Percentiles rank a stretch among this genome's conserved stretches.
Conservation (phyloP, 2,888 invertebrate genomes). For the Macropis europaea region DNA sequence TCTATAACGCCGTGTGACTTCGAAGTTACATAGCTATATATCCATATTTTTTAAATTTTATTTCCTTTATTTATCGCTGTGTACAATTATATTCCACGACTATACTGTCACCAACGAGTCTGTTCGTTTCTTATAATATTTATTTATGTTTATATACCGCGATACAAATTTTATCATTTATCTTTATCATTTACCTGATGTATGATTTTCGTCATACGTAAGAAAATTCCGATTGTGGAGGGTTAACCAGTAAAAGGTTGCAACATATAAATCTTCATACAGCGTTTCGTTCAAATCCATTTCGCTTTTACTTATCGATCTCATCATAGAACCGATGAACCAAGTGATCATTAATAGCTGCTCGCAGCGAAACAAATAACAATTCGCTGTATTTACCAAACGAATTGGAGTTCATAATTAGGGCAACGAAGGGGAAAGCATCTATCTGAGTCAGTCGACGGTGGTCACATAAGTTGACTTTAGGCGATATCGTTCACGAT, state of each 20-base stretch:
- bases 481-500: slow-evolving; percentile 45
- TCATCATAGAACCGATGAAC: slow-evolving; percentile 56
- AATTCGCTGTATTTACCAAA: slow-evolving; percentile 69
- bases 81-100: no score
- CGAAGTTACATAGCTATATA: no score
- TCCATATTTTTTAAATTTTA: no score
- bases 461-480: slow-evolving; percentile 36
- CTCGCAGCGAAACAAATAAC: slow-evolving; percentile 61
- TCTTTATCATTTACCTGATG: no score
- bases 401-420: slow-evolving; percentile 72
- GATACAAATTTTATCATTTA: no score
- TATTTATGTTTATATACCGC: no score
- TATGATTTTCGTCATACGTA: no score
- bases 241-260: not conserved
- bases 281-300: slow-evolving; percentile 22
- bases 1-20: no score
- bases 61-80: no score
- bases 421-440: slow-evolving; percentile 64
- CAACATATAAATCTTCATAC: slow-evolving; percentile 16
- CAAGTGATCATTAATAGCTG: slow-evolving; percentile 49
- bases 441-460: slow-evolving; percentile 45
- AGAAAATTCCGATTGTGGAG: no score
- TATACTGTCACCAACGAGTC: no score
- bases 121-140: no score
- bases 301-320: slow-evolving; percentile 45